Evolutionary conservation across 2,113 vertebrate genomes (phyloP).

Genomic region (Sceloporus tristichus): DNA sequence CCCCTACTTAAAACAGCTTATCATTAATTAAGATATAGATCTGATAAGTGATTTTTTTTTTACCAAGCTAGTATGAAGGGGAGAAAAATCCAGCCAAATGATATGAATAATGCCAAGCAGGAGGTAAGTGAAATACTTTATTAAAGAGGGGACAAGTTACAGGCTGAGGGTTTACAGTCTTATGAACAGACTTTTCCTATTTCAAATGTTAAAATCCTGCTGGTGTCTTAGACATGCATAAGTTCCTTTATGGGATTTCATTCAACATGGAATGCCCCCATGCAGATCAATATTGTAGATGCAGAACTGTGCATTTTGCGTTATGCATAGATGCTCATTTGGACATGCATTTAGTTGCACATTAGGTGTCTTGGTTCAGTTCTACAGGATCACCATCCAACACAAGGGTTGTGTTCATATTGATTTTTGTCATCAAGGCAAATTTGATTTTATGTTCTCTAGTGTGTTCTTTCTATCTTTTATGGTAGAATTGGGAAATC

Average conservation of each 20-base stretch:
- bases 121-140: slow-evolving; percentile 61
- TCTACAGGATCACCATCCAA: too few species aligned
- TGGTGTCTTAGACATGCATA: slow-evolving; percentile 36
- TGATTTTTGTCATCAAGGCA: too few species aligned
- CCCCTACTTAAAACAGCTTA: slow-evolving; percentile 60
- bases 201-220: background rate
- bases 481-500: too few species aligned
- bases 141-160: slow-evolving; percentile 44
- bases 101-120: slow-evolving; percentile 47
- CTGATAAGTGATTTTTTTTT: slow-evolving; percentile 41
- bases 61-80: slow-evolving; percentile 32
- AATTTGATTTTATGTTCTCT: too few species aligned
- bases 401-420: too few species aligned
- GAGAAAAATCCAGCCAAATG: slow-evolving; percentile 54
- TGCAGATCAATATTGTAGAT: background rate
- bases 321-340: background rate
- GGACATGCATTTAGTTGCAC: background rate
- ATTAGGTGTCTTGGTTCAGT: too few species aligned
- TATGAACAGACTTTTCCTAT: background rate
- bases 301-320: background rate
- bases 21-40: slow-evolving; percentile 70
- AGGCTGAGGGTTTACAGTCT: slow-evolving; percentile 46
- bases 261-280: background rate
- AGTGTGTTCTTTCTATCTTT: too few species aligned
- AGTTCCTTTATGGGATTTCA: slow-evolving; percentile 28